These are phyloP conservation scores for Ochotona curzoniae DNA, from an alignment of 2,113 vertebrate genomes.

Conservation along the genomic window DNA sequence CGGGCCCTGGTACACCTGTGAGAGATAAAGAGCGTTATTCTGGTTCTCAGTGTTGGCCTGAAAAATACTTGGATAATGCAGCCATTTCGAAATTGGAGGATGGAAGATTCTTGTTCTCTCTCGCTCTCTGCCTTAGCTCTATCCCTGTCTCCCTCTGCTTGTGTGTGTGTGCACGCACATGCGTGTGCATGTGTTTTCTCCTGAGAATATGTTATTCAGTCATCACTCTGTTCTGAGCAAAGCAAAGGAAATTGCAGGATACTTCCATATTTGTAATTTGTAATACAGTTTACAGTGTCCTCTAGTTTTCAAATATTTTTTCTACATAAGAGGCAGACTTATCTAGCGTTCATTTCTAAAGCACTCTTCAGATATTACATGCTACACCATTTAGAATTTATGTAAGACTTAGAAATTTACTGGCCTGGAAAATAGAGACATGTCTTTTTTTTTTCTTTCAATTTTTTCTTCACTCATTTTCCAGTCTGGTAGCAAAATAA, in stretches of 20 bases:
- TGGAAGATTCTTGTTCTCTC: too few relatives aligned
- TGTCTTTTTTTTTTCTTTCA: slow-evolving; percentile 57
- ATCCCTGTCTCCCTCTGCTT: too few relatives aligned
- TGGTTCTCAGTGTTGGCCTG: too few relatives aligned
- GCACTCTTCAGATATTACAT: slow-evolving; percentile 80
- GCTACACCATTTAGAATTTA: slow-evolving; percentile 81
- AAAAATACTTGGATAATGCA: too few relatives aligned
- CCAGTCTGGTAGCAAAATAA: slow-evolving; percentile 74
- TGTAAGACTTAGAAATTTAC: slow-evolving; percentile 83
- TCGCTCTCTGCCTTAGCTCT: too few relatives aligned
- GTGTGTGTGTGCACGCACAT: too few relatives aligned
- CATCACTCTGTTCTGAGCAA: slow-evolving; percentile 76
- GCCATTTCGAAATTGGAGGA: too few relatives aligned
- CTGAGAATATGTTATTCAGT: slow-evolving; percentile 77
- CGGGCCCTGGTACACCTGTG: too few relatives aligned
- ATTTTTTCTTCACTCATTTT: slow-evolving; percentile 84
- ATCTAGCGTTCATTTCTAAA: slow-evolving; percentile 76
- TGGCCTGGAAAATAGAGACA: slow-evolving; percentile 85
- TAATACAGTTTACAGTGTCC: slow-evolving; percentile 75
- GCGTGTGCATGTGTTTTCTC: slow-evolving; percentile 10
- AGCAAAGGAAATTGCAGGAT: slow-evolving; percentile 73
- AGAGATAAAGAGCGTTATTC: too few relatives aligned
- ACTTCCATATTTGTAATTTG: slow-evolving; percentile 80
- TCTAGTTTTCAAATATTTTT: slow-evolving; percentile 75
- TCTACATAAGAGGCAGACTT: slow-evolving; percentile 72